These are phyloP conservation scores for Zeugodacus cucurbitae DNA, from an alignment of 1,140 invertebrate species.

Conservation along the genomic window DNA sequence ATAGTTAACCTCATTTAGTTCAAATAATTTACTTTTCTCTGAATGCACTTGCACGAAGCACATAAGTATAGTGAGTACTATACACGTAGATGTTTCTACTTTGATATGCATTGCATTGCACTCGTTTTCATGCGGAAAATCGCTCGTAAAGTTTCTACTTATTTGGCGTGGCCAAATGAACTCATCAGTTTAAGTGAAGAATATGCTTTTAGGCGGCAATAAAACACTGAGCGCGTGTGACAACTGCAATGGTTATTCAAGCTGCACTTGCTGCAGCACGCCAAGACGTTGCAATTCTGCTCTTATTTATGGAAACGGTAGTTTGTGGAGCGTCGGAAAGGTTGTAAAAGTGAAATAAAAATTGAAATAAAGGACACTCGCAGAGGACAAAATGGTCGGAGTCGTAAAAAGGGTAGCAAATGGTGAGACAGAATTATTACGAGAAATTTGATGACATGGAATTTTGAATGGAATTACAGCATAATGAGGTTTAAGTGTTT, in stretches of 20 bases:
- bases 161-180: constrained; percentile 13
- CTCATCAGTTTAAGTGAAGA: constrained; percentile 20
- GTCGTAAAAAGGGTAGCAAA: background rate
- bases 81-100: background rate
- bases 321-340: background rate
- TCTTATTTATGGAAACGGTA: background rate
- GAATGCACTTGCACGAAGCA: background rate
- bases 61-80: no score
- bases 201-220: constrained; percentile 2
- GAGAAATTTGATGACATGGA: background rate
- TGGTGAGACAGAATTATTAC: background rate
- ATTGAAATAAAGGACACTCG: background rate
- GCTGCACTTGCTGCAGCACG: background rate
- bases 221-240: constrained; percentile 11
- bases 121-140: background rate
- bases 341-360: background rate
- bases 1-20: background rate
- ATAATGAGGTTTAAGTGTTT: background rate
- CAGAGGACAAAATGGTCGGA: background rate
- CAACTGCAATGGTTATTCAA: background rate
- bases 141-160: background rate
- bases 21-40: background rate
- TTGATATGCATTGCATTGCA: background rate
- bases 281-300: background rate
- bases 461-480: background rate